These are phyloP conservation scores for Sebastes goodei DNA, from an alignment of 2,797 vertebrate species.

Conservation along the genomic window DNA sequence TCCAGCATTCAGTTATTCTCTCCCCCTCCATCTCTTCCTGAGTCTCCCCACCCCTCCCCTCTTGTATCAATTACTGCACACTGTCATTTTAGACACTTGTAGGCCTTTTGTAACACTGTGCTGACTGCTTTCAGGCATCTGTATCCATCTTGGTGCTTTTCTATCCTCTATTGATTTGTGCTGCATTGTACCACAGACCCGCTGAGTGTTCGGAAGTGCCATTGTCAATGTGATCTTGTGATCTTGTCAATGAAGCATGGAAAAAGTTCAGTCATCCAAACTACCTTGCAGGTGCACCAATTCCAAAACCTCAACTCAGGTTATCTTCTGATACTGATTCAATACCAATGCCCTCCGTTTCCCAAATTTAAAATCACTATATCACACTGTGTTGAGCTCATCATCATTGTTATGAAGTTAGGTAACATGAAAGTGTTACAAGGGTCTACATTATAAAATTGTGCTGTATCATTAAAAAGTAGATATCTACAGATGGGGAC, in stretches of 20 bases:
- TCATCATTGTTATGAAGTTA: neutral
- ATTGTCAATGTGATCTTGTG: neutral
- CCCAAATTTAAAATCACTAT: neutral
- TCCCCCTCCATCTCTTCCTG: neutral
- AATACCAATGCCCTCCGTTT: no score
- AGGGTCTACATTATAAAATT: no score
- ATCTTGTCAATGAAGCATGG: neutral
- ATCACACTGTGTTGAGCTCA: neutral
- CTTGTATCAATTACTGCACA: neutral
- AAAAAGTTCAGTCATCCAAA: neutral
- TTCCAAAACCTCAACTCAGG: neutral
- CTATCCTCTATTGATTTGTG: neutral
- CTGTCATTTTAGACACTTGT: neutral
- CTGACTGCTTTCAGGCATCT: neutral
- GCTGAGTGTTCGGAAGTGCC: neutral
- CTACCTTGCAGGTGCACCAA: neutral
- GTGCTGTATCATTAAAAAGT: no score
- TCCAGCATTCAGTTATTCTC: constrained; percentile 11
- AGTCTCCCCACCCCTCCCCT: no score
- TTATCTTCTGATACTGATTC: no score
- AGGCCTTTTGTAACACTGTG: neutral
- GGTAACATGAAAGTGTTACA: no score
- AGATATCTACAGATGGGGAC: no score
- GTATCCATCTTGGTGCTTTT: neutral
- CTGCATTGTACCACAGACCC: neutral